A percentile compares a stretch with the other conserved stretches of the same genome.
Conservation (phyloP, 2,888 invertebrate species). For the Phengaris alcon region DNA sequence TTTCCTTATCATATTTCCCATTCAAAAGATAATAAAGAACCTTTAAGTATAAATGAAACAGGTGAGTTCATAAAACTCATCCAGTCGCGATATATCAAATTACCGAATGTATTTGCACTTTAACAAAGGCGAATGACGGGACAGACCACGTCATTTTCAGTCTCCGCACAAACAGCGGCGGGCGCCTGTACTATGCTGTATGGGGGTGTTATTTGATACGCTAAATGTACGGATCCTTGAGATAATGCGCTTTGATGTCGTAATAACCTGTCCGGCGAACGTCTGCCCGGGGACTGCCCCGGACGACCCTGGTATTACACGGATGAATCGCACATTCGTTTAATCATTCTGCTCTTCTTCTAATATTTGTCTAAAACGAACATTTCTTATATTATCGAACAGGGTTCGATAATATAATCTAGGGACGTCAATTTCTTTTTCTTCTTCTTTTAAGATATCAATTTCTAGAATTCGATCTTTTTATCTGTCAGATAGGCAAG, state of each 20-base stretch:
- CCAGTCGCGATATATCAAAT: slow-evolving; percentile 24
- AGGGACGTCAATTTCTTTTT: no score
- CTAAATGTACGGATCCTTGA: slow-evolving; percentile 43
- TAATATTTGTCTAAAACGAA: no score
- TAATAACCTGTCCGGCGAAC: slow-evolving; percentile 28
- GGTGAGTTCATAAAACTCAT: slow-evolving; percentile 24
- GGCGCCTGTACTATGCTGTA: slow-evolving; percentile 33
- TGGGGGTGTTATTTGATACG: slow-evolving; percentile 52
- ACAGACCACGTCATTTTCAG: slow-evolving; percentile 22
- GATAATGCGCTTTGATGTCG: slow-evolving; percentile 30
- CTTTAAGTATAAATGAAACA: slow-evolving; percentile 20
- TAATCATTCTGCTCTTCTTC: not conserved
- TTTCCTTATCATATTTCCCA: slow-evolving; percentile 2
- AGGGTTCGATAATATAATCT: no score
- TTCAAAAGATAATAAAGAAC: slow-evolving; percentile 16
- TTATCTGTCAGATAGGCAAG: no score
- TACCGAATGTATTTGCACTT: slow-evolving; percentile 28
- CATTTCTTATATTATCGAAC: no score
- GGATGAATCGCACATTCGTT: not conserved
- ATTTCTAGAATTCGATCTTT: no score
- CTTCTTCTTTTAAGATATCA: no score
- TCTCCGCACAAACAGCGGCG: slow-evolving; percentile 1
- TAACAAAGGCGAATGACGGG: slow-evolving; percentile 13
- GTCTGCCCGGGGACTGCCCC: slow-evolving; percentile 10
- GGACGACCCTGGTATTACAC: not conserved